Conservation (phyloP, 1,140 invertebrate species). For the Hirudo medicinalis region DNA sequence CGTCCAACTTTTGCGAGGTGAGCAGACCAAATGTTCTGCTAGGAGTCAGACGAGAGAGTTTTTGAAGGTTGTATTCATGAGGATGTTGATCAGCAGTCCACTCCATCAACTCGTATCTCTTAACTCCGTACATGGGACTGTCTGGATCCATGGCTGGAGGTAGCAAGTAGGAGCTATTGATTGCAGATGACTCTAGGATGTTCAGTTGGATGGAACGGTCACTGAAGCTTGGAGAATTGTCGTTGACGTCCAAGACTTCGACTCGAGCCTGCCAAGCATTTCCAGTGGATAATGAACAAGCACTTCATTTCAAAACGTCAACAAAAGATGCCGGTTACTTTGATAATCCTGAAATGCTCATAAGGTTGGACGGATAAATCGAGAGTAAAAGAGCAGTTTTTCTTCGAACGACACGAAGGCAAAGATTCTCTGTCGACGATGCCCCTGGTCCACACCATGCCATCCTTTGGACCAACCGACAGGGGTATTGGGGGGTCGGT, state of each 20-base stretch:
- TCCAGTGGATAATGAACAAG: background rate
- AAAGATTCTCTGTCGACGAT: conserved; percentile 20
- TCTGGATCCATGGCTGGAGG: conserved; percentile 32
- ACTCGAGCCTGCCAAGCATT: conserved; percentile 20
- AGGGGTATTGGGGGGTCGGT: conserved; percentile 6
- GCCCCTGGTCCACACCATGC: conserved; percentile 12
- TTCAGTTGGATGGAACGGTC: conserved; percentile 24
- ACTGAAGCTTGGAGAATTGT: conserved; percentile 33
- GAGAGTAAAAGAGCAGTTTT: conserved; percentile 12
- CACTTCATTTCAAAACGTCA: background rate
- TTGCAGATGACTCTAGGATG: conserved; percentile 29
- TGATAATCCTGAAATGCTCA: conserved; percentile 20
- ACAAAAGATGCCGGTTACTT: background rate
- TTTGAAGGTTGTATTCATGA: background rate
- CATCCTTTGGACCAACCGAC: conserved; percentile 11
- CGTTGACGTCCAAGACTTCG: conserved; percentile 32
- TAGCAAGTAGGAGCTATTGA: conserved; percentile 26
- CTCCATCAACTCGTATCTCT: conserved; percentile 2
- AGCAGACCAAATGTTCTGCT: background rate
- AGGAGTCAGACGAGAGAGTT: background rate
- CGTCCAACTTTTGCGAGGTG: conserved; percentile 11
- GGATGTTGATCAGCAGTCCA: background rate
- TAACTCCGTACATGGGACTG: conserved; percentile 14
- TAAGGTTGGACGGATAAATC: conserved; percentile 19
- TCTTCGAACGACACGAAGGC: conserved; percentile 4